These are phyloP conservation scores for Pristionchus japonicus DNA, from an alignment of 2,888 invertebrate genomes.

Conservation along the genomic window DNA sequence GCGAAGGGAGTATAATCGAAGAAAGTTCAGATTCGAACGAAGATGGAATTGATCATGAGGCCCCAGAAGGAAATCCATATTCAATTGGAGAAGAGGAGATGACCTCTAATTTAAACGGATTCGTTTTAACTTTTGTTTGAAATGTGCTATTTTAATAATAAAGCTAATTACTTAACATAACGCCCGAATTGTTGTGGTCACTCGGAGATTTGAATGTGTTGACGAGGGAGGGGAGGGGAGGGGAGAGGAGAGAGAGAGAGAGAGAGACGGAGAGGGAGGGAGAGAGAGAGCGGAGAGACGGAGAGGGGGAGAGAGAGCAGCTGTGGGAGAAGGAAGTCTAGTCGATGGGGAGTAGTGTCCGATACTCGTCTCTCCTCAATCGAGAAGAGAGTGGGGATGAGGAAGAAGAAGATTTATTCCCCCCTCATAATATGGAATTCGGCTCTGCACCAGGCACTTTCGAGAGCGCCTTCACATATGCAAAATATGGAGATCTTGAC, in stretches of 20 bases:
- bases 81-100: constrained; percentile 61
- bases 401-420: not conserved
- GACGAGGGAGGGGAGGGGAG: not conserved
- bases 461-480: constrained; percentile 64
- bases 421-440: constrained; percentile 48
- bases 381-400: constrained; percentile 32
- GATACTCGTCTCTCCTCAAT: constrained; percentile 38
- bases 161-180: no score
- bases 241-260: not conserved
- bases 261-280: not conserved
- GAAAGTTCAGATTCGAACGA: constrained; percentile 70
- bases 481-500: constrained; percentile 65
- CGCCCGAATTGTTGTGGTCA: no score
- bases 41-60: constrained; percentile 76
- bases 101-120: no score
- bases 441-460: constrained; percentile 60
- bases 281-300: not conserved
- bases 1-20: not conserved
- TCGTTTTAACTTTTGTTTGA: no score
- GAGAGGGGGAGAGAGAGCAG: no score
- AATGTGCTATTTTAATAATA: no score
- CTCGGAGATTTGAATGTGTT: no score
- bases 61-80: constrained; percentile 76
- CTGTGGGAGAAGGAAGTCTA: no score
- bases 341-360: constrained; percentile 40